Percentiles rank a stretch among this genome's conserved stretches.
Evolutionary conservation across 2,888 invertebrate genomes (phyloP).

Genomic region (Cartodere bifasciata): DNA sequence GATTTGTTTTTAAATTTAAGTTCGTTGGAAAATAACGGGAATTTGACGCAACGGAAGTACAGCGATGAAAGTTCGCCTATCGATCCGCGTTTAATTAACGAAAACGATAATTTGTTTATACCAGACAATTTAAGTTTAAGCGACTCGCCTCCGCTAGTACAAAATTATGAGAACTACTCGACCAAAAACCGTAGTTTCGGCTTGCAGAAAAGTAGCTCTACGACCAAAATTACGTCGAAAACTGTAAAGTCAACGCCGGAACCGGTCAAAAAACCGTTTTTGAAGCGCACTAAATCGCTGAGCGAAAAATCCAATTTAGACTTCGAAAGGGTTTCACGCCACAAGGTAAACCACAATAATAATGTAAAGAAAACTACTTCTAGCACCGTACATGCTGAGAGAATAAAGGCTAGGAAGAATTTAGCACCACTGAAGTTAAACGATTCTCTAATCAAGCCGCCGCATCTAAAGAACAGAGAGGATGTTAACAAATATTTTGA

Average conservation of each 20-base stretch:
- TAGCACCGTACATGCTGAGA: slow-evolving; percentile 10
- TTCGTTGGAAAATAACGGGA: slow-evolving; percentile 15
- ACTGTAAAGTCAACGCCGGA: too few species aligned
- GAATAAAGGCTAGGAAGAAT: slow-evolving; percentile 17
- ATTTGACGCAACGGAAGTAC: slow-evolving; percentile 20
- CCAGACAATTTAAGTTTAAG: slow-evolving; percentile 24
- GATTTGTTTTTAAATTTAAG: slow-evolving; percentile 6
- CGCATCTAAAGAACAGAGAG: slow-evolving; percentile 30
- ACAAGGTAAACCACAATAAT: too few species aligned
- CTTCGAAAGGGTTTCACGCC: too few species aligned
- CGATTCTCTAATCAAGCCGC: slow-evolving; percentile 34
- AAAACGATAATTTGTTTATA: slow-evolving; percentile 55
- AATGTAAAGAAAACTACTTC: slow-evolving; percentile 5
- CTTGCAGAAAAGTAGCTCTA: too few species aligned
- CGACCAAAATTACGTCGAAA: too few species aligned
- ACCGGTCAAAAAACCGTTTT: too few species aligned
- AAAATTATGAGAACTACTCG: too few species aligned
- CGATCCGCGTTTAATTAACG: slow-evolving; percentile 52
- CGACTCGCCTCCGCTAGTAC: too few species aligned
- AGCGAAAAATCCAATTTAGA: too few species aligned
- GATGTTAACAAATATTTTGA: slow-evolving; percentile 26
- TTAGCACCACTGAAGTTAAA: slow-evolving; percentile 43
- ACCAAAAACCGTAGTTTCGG: too few species aligned
- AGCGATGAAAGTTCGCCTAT: slow-evolving; percentile 34
- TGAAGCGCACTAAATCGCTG: too few species aligned